Conservation (phyloP, 1,140 invertebrate species). For the Drosophila tristis region DNA sequence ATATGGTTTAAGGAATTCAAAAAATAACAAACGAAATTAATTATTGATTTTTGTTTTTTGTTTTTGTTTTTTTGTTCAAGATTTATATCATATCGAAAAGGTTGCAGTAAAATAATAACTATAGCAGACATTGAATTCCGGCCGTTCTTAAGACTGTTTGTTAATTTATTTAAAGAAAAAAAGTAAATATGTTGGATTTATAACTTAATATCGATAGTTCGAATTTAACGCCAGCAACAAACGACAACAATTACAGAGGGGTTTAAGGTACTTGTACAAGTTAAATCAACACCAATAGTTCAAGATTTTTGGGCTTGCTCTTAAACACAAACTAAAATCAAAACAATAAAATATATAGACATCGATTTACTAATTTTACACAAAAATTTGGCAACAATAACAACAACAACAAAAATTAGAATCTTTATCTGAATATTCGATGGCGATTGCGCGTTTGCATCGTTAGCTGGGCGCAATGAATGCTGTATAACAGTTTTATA, state of each 20-base stretch:
- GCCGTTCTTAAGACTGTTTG: conserved; percentile 10
- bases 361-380: conserved; percentile 44
- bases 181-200: conserved; percentile 20
- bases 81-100: not conserved
- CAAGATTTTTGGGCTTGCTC: conserved; percentile 35
- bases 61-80: not conserved
- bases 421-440: conserved; percentile 13
- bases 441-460: conserved; percentile 22
- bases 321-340: conserved; percentile 21
- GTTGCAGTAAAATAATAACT: conserved; percentile 4
- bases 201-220: conserved; percentile 29
- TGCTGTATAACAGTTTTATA: conserved; percentile 9
- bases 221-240: conserved; percentile 57
- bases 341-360: conserved; percentile 28
- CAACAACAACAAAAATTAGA: conserved; percentile 47
- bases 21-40: not conserved
- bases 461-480: not conserved
- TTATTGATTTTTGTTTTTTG: not conserved
- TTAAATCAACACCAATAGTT: conserved; percentile 51
- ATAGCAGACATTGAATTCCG: conserved; percentile 20
- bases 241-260: conserved; percentile 50
- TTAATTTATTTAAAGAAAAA: conserved; percentile 3
- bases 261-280: conserved; percentile 19
- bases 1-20: conserved; percentile 16
- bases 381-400: conserved; percentile 57